These are phyloP conservation scores for Crypturellus tataupa DNA, from an alignment of 2,797 vertebrate genomes.

Conservation along the genomic window DNA sequence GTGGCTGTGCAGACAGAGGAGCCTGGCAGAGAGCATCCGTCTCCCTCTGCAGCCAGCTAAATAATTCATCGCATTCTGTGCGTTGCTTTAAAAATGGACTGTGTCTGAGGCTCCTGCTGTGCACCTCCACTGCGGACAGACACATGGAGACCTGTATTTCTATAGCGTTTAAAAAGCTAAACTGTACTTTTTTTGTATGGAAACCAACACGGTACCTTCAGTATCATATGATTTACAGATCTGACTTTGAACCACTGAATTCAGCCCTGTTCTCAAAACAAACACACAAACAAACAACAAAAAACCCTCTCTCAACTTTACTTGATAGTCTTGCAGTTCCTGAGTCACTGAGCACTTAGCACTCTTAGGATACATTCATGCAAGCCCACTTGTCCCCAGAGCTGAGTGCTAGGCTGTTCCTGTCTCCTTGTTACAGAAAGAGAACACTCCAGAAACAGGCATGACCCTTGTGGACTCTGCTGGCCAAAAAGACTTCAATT, in stretches of 20 bases:
- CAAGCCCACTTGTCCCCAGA: background rate
- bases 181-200: background rate
- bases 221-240: background rate
- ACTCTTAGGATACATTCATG: background rate
- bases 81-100: background rate
- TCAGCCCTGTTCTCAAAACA: background rate
- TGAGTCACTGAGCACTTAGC: background rate
- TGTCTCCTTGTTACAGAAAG: background rate
- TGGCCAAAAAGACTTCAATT: background rate
- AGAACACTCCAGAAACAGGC: background rate
- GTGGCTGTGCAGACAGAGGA: slow-evolving; percentile 33
- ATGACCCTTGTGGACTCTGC: background rate
- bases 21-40: rapidly evolving
- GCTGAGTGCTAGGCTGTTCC: background rate
- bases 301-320: background rate
- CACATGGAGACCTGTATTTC: background rate
- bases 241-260: background rate
- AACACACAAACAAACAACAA: background rate
- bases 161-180: background rate
- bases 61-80: slow-evolving; percentile 22
- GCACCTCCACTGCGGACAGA: background rate
- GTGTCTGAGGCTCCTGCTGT: background rate
- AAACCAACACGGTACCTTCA: background rate
- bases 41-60: slow-evolving; percentile 16
- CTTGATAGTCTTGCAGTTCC: background rate